Evolutionary conservation across 2,113 vertebrate genomes (phyloP).

Genomic region (Cyanocitta stelleri): DNA sequence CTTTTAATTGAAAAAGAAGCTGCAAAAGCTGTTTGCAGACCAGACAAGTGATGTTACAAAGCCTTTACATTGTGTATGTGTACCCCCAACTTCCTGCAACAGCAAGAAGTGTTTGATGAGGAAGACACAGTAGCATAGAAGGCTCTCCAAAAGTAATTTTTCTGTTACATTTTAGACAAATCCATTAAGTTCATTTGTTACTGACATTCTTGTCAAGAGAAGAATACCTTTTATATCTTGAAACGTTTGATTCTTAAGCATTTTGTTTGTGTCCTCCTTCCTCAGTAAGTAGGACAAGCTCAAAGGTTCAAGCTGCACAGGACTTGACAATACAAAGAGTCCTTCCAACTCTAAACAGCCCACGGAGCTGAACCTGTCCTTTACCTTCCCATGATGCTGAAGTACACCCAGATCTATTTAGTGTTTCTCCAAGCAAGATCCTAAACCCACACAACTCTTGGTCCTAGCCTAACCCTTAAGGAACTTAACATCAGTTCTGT

Average conservation of each 20-base stretch:
- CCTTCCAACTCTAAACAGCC: background rate
- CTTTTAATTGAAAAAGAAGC: background rate
- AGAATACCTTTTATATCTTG: background rate
- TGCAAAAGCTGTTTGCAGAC: background rate
- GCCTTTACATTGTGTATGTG: background rate
- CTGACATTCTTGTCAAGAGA: background rate
- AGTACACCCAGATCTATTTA: background rate
- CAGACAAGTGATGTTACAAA: background rate
- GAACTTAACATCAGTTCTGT: background rate
- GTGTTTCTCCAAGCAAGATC: background rate
- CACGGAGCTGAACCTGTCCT: background rate
- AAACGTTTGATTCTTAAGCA: background rate
- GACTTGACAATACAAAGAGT: background rate
- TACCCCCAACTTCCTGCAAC: slow-evolving; percentile 30
- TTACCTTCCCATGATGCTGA: background rate
- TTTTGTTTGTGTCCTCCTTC: background rate
- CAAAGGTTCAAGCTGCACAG: background rate
- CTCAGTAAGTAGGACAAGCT: background rate
- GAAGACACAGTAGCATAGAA: background rate
- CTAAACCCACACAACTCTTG: background rate
- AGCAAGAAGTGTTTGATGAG: background rate
- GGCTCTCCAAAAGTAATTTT: background rate
- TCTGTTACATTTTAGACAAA: background rate
- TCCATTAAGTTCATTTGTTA: background rate
- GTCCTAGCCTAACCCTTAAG: background rate